These are phyloP conservation scores for Notolepis coatsorum DNA, from an alignment of 2,797 vertebrate species.

Conservation along the genomic window DNA sequence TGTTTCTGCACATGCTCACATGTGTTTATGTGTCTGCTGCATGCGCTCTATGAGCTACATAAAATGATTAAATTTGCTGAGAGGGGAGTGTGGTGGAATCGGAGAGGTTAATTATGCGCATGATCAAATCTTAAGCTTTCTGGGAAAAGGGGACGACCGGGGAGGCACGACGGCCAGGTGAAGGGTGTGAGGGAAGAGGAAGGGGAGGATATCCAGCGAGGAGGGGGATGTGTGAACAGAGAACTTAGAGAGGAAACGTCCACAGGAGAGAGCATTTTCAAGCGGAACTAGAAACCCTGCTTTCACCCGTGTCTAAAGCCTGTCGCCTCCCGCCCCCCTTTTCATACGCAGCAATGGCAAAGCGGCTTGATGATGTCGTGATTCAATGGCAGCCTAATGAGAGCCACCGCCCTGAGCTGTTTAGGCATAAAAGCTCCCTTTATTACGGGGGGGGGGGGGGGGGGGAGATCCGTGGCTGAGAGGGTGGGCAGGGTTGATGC, in stretches of 20 bases:
- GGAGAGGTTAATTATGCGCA: too few relatives aligned
- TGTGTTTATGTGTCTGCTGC: not conserved
- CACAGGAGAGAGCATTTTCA: too few relatives aligned
- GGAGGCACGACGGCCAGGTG: not conserved
- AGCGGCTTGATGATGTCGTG: conserved; percentile 41
- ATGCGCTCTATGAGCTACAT: conserved; percentile 1
- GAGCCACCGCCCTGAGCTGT: conserved; percentile 56
- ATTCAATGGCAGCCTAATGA: conserved; percentile 59
- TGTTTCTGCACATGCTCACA: too few relatives aligned
- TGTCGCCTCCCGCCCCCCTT: conserved; percentile 17
- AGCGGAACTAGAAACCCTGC: too few relatives aligned
- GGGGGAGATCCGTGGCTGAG: conserved; percentile 18
- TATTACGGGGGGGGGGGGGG: conserved; percentile 32
- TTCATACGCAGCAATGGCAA: conserved; percentile 14
- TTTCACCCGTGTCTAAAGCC: conserved; percentile 22
- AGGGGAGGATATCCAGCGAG: not conserved
- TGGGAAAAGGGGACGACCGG: not conserved
- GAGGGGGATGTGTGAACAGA: not conserved
- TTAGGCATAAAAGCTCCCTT: conserved; percentile 53
- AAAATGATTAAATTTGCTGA: conserved; percentile 44
- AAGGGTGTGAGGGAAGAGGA: not conserved
- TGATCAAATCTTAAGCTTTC: too few relatives aligned
- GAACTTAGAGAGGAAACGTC: conserved; percentile 33
- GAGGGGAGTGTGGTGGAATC: not conserved
- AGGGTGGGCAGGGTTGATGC: not conserved